Evolutionary conservation across 1,140 invertebrate genomes (phyloP), one percentile per base, ranked within the genome.

Genomic region (Brachionus rotundiformis): DNA sequence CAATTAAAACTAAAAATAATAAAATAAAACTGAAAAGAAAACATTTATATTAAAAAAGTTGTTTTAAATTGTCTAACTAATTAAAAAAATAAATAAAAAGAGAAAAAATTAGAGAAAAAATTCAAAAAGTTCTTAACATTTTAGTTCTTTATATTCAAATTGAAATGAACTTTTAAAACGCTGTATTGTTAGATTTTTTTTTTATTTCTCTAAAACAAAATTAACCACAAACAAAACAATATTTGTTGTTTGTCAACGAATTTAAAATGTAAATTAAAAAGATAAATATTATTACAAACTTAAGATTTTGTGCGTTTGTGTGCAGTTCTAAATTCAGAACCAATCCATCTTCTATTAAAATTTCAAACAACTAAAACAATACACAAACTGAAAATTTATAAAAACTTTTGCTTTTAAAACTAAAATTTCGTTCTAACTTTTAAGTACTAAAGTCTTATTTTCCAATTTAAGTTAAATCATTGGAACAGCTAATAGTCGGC

Each of bases 201-300:
- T n/a, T n/a, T n/a, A n/a, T n/a, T n/a, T n/a, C n/a, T n/a, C n/a
- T n/a, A 54, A 54, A 54, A 54, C 19, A 54, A 54, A 54, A 54
- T 54, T 54, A 54, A 54, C 47, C 47, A 54, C 47, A 54, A 54
- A 54, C 47, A 54, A 54, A n/a, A 54, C 23, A 54, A 54, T 54
- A 54, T 54, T 54, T 54, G 19, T 54, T 54, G 47, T 54, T 54
- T 54, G 47, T 54, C 47, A 54, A 54, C 47, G 47, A 54, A 54
- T 54, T 54, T 25, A 54, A 54, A 54, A 54, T 54, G 47, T 54
- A 54, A 54, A 54, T 54, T 54, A 54, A 54, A 54, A 54, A 54
- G 47, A 54, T 54, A 54, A 54, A 54, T 54, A 54, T 54, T 54
- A 54, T 54, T 54, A 54, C n/a, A 54, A 54, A 54, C 16, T 54